Percentiles rank a stretch among this genome's conserved stretches.
phyloP scores from a whole-genome alignment of 2,113 vertebrate genomes.

The Dipodomys merriami region DNA sequence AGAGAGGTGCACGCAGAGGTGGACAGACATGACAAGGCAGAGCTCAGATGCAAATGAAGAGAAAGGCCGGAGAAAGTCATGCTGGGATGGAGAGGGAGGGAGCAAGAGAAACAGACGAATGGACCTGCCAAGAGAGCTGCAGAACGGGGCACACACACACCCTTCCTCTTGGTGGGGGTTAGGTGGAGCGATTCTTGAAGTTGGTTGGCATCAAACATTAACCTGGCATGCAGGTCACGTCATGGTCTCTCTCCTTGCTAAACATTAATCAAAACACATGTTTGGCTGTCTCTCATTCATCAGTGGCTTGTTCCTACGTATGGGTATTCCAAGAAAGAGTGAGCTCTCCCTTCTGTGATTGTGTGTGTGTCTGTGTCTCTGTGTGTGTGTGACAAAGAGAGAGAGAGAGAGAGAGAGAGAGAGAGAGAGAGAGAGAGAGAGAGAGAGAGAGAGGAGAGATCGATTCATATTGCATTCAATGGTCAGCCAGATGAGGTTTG shows the following conservation, averaged over 20 bases:
- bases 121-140: not conserved
- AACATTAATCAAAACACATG: constrained; percentile 31
- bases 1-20: not conserved
- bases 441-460: not conserved
- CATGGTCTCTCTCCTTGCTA: not conserved
- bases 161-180: not conserved
- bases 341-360: not conserved
- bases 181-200: not conserved
- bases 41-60: not conserved
- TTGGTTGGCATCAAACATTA: not conserved
- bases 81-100: not conserved
- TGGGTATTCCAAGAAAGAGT: not conserved
- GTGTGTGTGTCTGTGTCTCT: not conserved
- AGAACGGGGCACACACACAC: not conserved
- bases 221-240: not conserved
- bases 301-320: not conserved
- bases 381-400: not conserved
- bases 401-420: not conserved
- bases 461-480: not conserved
- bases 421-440: not conserved
- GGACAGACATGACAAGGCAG: not conserved
- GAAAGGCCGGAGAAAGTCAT: not conserved
- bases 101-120: not conserved
- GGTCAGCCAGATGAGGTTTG: constrained; percentile 15
- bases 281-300: not conserved